Conservation (phyloP, 2,797 vertebrate genomes). For the Tinamus major region DNA sequence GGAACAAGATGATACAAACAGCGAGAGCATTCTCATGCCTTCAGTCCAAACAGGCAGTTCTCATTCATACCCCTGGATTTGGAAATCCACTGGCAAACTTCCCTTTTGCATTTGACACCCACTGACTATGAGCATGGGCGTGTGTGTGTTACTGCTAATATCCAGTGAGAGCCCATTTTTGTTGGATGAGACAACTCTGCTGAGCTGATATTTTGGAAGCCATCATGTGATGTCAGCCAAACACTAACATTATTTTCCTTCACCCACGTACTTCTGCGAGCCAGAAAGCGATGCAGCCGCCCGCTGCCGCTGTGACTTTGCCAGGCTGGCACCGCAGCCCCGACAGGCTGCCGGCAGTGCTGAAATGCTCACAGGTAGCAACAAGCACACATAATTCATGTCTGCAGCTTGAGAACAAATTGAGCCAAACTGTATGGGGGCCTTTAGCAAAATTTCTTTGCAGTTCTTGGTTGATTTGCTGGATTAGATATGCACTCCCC, state of each 20-base stretch:
- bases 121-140: slow-evolving; percentile 18
- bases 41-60: slow-evolving; percentile 42
- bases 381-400: neutral
- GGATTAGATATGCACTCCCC: neutral
- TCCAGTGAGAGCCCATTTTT: slow-evolving; percentile 28
- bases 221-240: slow-evolving; percentile 14
- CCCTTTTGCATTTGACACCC: slow-evolving; percentile 55
- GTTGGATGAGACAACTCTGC: slow-evolving; percentile 27
- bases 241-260: slow-evolving; percentile 40
- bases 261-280: slow-evolving; percentile 19
- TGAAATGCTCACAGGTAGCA: slow-evolving; percentile 11
- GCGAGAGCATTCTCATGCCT: slow-evolving; percentile 50
- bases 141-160: slow-evolving; percentile 6
- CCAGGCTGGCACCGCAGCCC: neutral
- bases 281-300: slow-evolving; percentile 27
- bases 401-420: slow-evolving; percentile 28
- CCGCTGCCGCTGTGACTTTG: neutral
- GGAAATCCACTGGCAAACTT: slow-evolving; percentile 53
- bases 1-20: slow-evolving; percentile 55
- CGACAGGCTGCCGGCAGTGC: neutral
- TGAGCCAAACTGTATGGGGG: neutral
- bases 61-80: slow-evolving; percentile 45
- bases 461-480: neutral
- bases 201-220: slow-evolving; percentile 47
- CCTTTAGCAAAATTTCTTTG: neutral